Evolutionary conservation across 2,888 invertebrate species (phyloP), one percentile per base, ranked within the genome.

Genomic region (Aphodius sticticus): DNA sequence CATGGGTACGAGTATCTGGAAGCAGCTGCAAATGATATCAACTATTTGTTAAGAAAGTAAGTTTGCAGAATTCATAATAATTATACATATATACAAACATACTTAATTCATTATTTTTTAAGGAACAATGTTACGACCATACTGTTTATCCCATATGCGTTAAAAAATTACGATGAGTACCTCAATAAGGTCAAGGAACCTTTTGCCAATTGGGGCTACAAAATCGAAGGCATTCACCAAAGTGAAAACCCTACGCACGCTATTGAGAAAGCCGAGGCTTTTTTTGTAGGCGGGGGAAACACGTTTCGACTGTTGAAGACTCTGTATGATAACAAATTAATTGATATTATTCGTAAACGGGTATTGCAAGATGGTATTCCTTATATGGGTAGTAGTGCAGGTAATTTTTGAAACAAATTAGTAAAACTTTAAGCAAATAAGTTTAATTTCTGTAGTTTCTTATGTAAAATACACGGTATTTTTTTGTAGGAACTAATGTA

Each of bases 201-300:
- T 3, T 90, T 96, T 80, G 87, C 89, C 37, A 91, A 92, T 76
- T 94, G 94, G 93, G 95, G 94, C 35, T 93, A 92, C 85, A 87
- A 90, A 79, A 91, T 95, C 1, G 91, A 91, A 80, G 93, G 95
- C 9, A 90, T 96, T 72, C 95, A 96, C 86, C 90, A 91, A 35
- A 89, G 89, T 80, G 81, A 90, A 7, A 90, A 94, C 87, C 92
- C 93, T 15, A 85, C 89, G 6, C 87, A 90, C 78, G 93, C 93
- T 16, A 89, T 95, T 0, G 88, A 90, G 76, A 87, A 89, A 26
- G 93, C 95, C 0, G 90, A 95, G 88, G 94, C 94, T 37, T 92
- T 96, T 83, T 96, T 94, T 88, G 89, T 96, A 69, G 96, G 96
- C 7, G 96, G 96, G 76, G 96, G 96, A 72, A 96, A 96, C 86